Conservation (phyloP, 2,113 vertebrate species). For the Triplophysa rosa region DNA sequence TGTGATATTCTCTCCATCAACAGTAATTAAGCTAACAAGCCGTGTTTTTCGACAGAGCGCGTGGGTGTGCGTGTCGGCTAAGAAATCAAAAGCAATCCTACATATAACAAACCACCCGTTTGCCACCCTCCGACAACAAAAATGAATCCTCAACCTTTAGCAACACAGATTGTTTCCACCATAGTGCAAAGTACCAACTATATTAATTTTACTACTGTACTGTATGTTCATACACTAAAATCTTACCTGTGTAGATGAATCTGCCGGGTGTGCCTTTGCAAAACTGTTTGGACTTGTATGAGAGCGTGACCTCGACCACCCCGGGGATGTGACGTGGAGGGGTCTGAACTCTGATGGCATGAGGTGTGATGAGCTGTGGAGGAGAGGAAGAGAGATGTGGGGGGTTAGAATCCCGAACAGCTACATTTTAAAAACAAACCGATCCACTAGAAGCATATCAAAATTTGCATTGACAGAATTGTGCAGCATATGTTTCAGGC, state of each 20-base stretch:
- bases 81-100: background rate
- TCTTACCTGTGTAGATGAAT: slow-evolving; percentile 57
- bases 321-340: slow-evolving; percentile 97
- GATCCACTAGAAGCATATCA: too few species aligned
- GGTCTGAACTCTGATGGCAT: slow-evolving; percentile 97
- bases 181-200: too few species aligned
- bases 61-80: background rate
- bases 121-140: background rate
- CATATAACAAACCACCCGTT: background rate
- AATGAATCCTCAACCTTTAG: background rate
- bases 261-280: slow-evolving; percentile 84
- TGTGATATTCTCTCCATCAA: slow-evolving; percentile 50
- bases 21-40: slow-evolving; percentile 50
- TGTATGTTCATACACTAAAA: background rate
- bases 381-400: background rate
- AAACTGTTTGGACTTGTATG: slow-evolving; percentile 99
- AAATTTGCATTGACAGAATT: too few species aligned
- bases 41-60: slow-evolving; percentile 34
- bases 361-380: slow-evolving; percentile 93
- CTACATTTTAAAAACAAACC: too few species aligned
- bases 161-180: background rate
- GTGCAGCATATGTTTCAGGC: too few species aligned
- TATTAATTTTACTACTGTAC: too few species aligned
- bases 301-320: slow-evolving; percentile 97
- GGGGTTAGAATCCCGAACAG: too few species aligned